Conservation (phyloP, 2,888 invertebrate genomes). For the Leptopilina myrica region DNA sequence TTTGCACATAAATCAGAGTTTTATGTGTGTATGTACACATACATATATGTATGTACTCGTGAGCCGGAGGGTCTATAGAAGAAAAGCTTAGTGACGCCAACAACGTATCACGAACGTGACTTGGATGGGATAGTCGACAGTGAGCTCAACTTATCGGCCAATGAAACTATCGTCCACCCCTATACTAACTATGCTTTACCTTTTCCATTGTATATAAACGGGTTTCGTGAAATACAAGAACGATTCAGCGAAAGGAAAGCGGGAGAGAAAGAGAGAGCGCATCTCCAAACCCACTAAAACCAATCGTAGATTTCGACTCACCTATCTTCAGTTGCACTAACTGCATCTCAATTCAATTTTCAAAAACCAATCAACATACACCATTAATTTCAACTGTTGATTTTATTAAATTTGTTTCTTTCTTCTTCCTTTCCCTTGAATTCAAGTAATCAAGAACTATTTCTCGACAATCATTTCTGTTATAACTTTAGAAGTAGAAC, state of each 20-base stretch:
- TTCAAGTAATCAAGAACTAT: too few species aligned
- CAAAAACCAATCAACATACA: neutral
- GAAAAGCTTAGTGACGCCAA: slow-evolving; percentile 41
- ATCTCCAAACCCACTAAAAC: slow-evolving; percentile 16
- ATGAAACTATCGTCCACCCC: slow-evolving; percentile 36
- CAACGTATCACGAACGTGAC: slow-evolving; percentile 39
- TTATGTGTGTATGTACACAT: neutral
- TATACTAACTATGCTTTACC: slow-evolving; percentile 21
- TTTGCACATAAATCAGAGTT: slow-evolving; percentile 24
- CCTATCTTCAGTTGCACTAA: neutral
- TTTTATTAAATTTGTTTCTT: neutral
- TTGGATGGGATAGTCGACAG: slow-evolving; percentile 34
- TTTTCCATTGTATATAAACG: slow-evolving; percentile 35
- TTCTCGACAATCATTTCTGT: too few species aligned
- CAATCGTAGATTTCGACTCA: slow-evolving; percentile 14
- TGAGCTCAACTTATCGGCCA: slow-evolving; percentile 38
- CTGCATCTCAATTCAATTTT: slow-evolving; percentile 25
- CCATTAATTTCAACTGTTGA: neutral
- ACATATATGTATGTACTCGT: slow-evolving; percentile 8
- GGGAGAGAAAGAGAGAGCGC: neutral
- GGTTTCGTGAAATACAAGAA: slow-evolving; percentile 29
- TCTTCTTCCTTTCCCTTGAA: too few species aligned
- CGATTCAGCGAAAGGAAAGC: neutral
- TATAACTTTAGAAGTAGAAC: too few species aligned
- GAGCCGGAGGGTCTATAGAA: slow-evolving; percentile 33